Conservation (phyloP, 2,888 invertebrate species). For the Spodoptera littoralis region DNA sequence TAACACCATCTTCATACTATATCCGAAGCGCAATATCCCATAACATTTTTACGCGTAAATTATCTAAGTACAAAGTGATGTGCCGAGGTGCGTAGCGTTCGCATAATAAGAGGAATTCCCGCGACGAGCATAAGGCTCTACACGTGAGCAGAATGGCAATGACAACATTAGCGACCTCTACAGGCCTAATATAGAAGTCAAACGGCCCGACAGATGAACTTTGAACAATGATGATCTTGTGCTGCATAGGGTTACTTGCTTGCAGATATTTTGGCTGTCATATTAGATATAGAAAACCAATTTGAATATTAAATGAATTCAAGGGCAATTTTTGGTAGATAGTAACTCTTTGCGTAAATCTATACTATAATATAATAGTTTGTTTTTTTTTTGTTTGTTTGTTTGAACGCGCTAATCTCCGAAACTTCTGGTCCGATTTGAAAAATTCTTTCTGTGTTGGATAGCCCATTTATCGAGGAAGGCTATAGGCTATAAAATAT, state of each 20-base stretch:
- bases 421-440: too few relatives aligned
- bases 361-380: too few relatives aligned
- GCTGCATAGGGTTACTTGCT: conserved; percentile 35
- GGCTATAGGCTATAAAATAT: too few relatives aligned
- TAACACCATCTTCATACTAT: background rate
- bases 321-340: too few relatives aligned
- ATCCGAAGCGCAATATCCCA: conserved; percentile 13
- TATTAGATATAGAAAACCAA: background rate
- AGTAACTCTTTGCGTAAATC: too few relatives aligned
- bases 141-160: conserved; percentile 54
- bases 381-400: too few relatives aligned
- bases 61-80: conserved; percentile 48
- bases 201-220: conserved; percentile 57
- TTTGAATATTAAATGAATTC: too few relatives aligned
- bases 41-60: conserved; percentile 47
- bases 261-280: conserved; percentile 12
- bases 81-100: conserved; percentile 47
- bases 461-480: too few relatives aligned
- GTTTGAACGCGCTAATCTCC: too few relatives aligned
- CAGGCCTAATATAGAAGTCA: conserved; percentile 57
- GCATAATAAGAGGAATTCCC: conserved; percentile 59
- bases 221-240: conserved; percentile 46
- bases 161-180: conserved; percentile 53
- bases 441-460: too few relatives aligned
- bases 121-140: conserved; percentile 43